Evolutionary conservation across 2,888 invertebrate genomes (phyloP).

Genomic region (Protodeltote pygarga): DNA sequence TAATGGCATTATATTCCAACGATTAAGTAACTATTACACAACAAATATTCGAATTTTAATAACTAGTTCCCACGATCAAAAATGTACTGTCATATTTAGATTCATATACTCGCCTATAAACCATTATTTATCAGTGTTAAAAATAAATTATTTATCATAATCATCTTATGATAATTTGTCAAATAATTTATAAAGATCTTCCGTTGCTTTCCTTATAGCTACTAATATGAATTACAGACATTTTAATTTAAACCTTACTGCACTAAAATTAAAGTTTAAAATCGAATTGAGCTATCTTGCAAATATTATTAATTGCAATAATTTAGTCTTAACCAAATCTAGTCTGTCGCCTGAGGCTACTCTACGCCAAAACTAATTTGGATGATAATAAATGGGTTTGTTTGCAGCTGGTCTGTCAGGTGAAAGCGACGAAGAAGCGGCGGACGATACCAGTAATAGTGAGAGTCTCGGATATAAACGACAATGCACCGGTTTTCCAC

Average conservation of each 20-base stretch:
- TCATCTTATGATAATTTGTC: slow-evolving; percentile 44
- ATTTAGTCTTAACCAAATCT: slow-evolving; percentile 21
- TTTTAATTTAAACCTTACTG: slow-evolving; percentile 13
- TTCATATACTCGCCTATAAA: slow-evolving; percentile 7
- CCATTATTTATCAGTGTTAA: slow-evolving; percentile 41
- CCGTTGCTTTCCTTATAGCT: slow-evolving; percentile 19
- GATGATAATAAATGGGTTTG: slow-evolving; percentile 47
- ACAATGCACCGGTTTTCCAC: slow-evolving; percentile 94
- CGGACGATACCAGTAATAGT: slow-evolving; percentile 96
- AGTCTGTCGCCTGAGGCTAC: slow-evolving; percentile 42
- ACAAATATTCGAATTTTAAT: slow-evolving; percentile 13
- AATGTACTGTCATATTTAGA: slow-evolving; percentile 23
- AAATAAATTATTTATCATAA: slow-evolving; percentile 37
- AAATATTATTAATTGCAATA: slow-evolving; percentile 8
- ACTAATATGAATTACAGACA: not conserved
- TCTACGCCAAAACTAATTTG: slow-evolving; percentile 45
- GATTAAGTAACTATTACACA: slow-evolving; percentile 24
- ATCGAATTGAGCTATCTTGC: not conserved
- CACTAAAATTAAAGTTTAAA: not conserved
- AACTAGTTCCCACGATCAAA: slow-evolving; percentile 34
- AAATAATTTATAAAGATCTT: slow-evolving; percentile 41
- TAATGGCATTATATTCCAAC: slow-evolving; percentile 2
- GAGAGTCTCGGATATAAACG: slow-evolving; percentile 95
- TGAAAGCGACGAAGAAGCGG: slow-evolving; percentile 92
- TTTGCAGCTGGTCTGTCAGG: slow-evolving; percentile 93